A percentile compares a stretch with the other conserved stretches of the same genome.
phyloP scores from a whole-genome alignment of 2,888 invertebrate genomes.

The Exocentrus adspersus region DNA sequence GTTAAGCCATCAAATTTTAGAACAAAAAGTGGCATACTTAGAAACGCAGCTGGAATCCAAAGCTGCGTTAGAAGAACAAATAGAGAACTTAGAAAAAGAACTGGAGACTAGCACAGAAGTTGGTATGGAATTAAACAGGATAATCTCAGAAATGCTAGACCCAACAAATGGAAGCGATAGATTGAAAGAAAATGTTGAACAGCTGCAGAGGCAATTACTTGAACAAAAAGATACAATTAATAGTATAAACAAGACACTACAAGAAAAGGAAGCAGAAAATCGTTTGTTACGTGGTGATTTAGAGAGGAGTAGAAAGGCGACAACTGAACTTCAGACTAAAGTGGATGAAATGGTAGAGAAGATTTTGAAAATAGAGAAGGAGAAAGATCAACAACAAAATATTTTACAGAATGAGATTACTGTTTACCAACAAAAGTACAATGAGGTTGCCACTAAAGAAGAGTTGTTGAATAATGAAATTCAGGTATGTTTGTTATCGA shows the following conservation, averaged over 20 bases:
- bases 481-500: conserved; percentile 35
- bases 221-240: conserved; percentile 71
- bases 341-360: conserved; percentile 60
- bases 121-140: conserved; percentile 77
- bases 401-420: conserved; percentile 58
- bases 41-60: conserved; percentile 76
- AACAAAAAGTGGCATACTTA: conserved; percentile 74
- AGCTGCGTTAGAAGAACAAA: conserved; percentile 72
- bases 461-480: conserved; percentile 69
- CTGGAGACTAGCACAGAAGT: conserved; percentile 85
- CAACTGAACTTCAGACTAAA: conserved; percentile 58
- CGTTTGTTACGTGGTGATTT: conserved; percentile 63
- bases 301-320: conserved; percentile 59
- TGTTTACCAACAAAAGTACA: conserved; percentile 54
- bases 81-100: conserved; percentile 75
- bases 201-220: conserved; percentile 72
- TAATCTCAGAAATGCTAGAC: conserved; percentile 73
- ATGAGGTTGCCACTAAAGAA: conserved; percentile 65
- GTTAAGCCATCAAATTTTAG: conserved; percentile 65
- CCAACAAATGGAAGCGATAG: conserved; percentile 72
- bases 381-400: conserved; percentile 60
- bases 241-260: conserved; percentile 54
- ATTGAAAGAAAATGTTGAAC: conserved; percentile 72
- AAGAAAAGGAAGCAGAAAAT: conserved; percentile 51
- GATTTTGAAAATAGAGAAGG: conserved; percentile 60